These are phyloP conservation scores for Carterocephalus palaemon DNA, from an alignment of 2,888 invertebrate species.

Conservation along the genomic window DNA sequence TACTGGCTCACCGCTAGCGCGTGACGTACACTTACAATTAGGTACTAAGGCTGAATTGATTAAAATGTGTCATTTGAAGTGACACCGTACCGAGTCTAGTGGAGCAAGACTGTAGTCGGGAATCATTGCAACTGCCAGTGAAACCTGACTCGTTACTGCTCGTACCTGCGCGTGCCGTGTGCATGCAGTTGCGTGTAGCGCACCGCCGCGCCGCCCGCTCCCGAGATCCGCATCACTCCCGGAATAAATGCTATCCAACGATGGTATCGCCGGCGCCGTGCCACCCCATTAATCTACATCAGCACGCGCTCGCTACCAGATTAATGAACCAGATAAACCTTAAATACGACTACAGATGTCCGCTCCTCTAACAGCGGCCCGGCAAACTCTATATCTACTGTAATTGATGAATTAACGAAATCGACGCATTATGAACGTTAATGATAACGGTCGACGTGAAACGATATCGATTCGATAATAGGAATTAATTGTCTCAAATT, in stretches of 20 bases:
- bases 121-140: neutral
- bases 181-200: slow-evolving; percentile 58
- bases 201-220: slow-evolving; percentile 36
- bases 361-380: slow-evolving; percentile 51
- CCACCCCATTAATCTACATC: slow-evolving; percentile 77
- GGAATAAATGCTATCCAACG: slow-evolving; percentile 62
- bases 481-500: slow-evolving; percentile 59
- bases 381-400: slow-evolving; percentile 50
- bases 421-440: slow-evolving; percentile 65
- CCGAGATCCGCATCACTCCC: slow-evolving; percentile 62
- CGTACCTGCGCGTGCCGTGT: slow-evolving; percentile 27
- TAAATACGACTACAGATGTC: slow-evolving; percentile 73
- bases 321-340: slow-evolving; percentile 75
- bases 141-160: slow-evolving; percentile 9
- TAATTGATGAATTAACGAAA: slow-evolving; percentile 69
- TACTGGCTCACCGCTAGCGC: too few species aligned
- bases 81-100: too few species aligned
- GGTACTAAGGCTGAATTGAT: too few species aligned
- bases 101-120: too few species aligned
- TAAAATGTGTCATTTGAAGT: too few species aligned
- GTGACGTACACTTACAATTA: too few species aligned
- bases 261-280: slow-evolving; percentile 64
- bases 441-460: slow-evolving; percentile 57
- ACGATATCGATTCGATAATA: slow-evolving; percentile 53
- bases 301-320: slow-evolving; percentile 71